Percentiles rank a stretch among this genome's conserved stretches.
phyloP scores from a whole-genome alignment of 1,140 invertebrate species.

The Procambarus clarkii region DNA sequence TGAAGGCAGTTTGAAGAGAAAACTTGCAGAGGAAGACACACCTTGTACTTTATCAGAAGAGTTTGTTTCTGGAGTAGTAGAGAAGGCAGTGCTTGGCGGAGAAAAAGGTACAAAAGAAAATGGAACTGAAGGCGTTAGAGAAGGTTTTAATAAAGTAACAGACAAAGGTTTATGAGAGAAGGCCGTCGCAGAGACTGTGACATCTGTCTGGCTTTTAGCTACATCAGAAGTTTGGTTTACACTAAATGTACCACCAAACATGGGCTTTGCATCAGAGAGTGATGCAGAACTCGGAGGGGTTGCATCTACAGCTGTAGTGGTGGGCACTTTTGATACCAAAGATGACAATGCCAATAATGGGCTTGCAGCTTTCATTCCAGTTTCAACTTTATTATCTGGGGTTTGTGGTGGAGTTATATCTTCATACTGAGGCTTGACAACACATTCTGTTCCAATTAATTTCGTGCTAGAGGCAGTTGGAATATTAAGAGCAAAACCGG shows the following conservation, averaged over 20 bases:
- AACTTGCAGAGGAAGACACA: background rate
- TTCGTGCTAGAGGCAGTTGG: background rate
- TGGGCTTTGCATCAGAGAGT: background rate
- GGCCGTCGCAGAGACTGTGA: background rate
- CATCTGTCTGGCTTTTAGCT: background rate
- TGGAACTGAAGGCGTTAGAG: background rate
- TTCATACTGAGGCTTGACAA: slow-evolving; percentile 44
- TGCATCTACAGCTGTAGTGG: slow-evolving; percentile 31
- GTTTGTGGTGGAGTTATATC: slow-evolving; percentile 63
- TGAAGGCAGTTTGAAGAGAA: slow-evolving; percentile 13
- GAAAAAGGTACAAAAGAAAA: slow-evolving; percentile 39
- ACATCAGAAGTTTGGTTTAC: background rate
- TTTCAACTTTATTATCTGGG: slow-evolving; percentile 35
- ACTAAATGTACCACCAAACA: background rate
- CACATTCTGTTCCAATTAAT: background rate
- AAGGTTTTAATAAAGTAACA: slow-evolving; percentile 18
- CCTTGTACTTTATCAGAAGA: background rate
- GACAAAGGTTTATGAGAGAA: slow-evolving; percentile 27
- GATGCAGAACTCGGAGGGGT: background rate
- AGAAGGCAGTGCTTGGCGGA: background rate
- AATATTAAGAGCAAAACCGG: background rate
- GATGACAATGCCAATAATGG: slow-evolving; percentile 50
- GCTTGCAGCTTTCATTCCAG: slow-evolving; percentile 40
- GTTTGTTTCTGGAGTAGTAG: background rate
- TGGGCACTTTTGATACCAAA: slow-evolving; percentile 58